Base-by-base conservation (phyloP, 2,888 invertebrate genomes). In the Mesorhabditis sp. region DNA sequence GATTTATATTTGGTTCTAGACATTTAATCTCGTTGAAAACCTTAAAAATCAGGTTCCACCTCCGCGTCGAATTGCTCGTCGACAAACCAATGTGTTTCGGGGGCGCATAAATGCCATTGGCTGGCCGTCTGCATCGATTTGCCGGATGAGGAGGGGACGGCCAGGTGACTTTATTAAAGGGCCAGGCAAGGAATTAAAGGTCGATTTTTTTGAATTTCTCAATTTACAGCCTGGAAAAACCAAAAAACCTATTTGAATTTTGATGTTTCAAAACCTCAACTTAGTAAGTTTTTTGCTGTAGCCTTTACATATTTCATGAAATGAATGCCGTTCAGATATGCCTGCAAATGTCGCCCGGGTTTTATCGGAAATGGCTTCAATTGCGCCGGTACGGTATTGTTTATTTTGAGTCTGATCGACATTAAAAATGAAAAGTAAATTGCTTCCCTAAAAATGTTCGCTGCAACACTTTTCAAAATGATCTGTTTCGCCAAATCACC, bases 321-420 rank as follows among this genome's bases (percentile, higher is more conserved):
- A 28, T 28, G 28, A 1, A 28, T 28, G 61, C 41, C n/a, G 13
- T 70, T 45, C 65, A 74, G 70, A 62, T 79, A 76, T 63, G 74
- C 76, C 4, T 79, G 79, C 65, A 78, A 78, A 63, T 79, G 79
- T 64, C 74, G 74, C 65, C 79, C 79, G 4, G 79, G 79, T 42
- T 79, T 74, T 64, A 72, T 79, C 61, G 79, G 79, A 6, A 79
- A 78, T 63, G 79, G 79, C 4, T 75, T 72, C 65, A 71, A 75
- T 7, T 79, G 79, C 62, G 72, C 73, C 5, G 74, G 71, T 74
- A 28, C 28, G 28, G 28, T 28, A 28, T 28, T 28, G 28, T 28
- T 28, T 28, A 28, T 28, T 28, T 28, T 28, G 28, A 28, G 28
- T 28, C 28, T 28, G 28, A 28, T 28, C 2, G 28, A 28, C 28